Percentiles rank a stretch among this genome's conserved stretches.
Conservation (phyloP, 2,797 vertebrate genomes). For the Mallotus villosus region DNA sequence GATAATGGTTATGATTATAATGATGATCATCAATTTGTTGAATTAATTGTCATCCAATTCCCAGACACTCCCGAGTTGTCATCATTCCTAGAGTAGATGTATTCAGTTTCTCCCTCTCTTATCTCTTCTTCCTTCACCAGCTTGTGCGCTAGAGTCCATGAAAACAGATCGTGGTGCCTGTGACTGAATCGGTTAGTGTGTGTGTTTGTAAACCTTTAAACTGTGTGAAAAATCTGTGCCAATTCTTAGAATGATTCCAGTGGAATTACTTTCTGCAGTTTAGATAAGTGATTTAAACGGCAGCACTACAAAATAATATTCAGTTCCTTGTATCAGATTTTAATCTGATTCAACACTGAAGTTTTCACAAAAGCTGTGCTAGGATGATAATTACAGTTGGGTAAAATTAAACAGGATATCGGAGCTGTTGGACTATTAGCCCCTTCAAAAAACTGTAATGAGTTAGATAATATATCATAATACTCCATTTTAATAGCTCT, state of each 20-base stretch:
- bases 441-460: not conserved
- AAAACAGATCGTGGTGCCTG: no score
- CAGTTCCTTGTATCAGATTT: no score
- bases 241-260: slow-evolving; percentile 19
- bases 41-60: no score
- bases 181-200: not conserved
- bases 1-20: not conserved
- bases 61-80: no score
- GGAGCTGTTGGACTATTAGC: not conserved
- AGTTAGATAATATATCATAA: not conserved
- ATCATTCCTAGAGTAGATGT: not conserved
- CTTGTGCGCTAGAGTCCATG: not conserved
- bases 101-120: not conserved
- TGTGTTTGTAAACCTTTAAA: not conserved
- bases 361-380: not conserved
- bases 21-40: no score
- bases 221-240: slow-evolving; percentile 8
- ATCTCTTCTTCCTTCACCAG: not conserved
- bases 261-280: slow-evolving; percentile 12
- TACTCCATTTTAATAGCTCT: no score
- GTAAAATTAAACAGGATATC: not conserved
- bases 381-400: not conserved
- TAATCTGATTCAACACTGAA: no score
- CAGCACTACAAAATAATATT: not conserved
- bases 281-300: slow-evolving; percentile 9